Base-by-base conservation (phyloP, 2,797 vertebrate genomes). In the Neosalanx taihuensis region DNA sequence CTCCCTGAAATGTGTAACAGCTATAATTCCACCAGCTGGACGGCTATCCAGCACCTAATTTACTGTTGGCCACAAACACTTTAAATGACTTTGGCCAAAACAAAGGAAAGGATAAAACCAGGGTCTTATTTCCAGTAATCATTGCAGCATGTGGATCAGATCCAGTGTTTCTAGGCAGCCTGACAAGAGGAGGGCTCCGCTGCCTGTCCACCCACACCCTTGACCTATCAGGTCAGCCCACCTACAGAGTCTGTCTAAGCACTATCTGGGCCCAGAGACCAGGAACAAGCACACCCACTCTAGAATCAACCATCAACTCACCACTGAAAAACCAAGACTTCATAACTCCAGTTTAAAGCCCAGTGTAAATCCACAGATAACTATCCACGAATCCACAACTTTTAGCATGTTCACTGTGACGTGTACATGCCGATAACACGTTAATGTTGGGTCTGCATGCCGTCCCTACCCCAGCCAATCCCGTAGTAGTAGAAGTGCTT, bases 401-500 rank as follows among this genome's bases (percentile, higher is more conserved):
- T 46, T 18, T 53, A 53, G 3, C 49, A 53, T 53, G 13, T 53
- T 17, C 12, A 12, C 2, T 12, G 41, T 46, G 41, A 46, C 41
- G 7, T 13, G 41, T 13, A 13, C 13, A 46, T 46, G 10, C 41
- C 41, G 12, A 9, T 46, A 13, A 46, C 41, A 46, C 41, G 7
- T 12, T 46, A 46, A 13, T 9, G 7, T 10, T 10, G 41, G 9
- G 41, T 46, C 10, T 3, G 41, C 3, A 3, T 13, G 10, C 1
- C 41, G 10, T 46, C 41, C 95, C 69, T 90, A 98, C 97, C 97
- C 97, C 97, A 98, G 76, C 97, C 97, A 15, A 97, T 94, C 79
- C 92, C 95, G 0, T 97, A 99, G 88, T 99, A 99, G 88, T 95
- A 98, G 23, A 94, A 87, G 81, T 94, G 97, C 75, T 98, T 98